Conservation (phyloP, 2,888 invertebrate species). For the Dichetophora obliterata region DNA sequence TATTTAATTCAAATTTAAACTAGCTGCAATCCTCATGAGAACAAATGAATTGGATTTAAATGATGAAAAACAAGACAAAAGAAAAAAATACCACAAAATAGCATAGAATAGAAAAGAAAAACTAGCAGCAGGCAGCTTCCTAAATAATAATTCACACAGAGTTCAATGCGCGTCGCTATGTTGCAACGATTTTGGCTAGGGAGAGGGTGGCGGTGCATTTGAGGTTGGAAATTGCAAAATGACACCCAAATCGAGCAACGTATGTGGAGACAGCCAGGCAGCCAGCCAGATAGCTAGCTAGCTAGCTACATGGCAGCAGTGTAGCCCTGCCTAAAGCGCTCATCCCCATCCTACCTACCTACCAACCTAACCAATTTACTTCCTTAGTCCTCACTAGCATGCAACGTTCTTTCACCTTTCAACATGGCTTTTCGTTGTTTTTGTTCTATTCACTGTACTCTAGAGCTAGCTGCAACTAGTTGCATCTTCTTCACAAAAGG, state of each 20-base stretch:
- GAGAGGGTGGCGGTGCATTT: neutral
- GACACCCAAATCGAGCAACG: neutral
- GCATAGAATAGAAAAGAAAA: neutral
- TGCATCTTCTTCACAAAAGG: constrained; percentile 21
- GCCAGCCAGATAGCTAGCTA: neutral
- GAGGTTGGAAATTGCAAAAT: neutral
- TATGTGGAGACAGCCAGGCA: neutral
- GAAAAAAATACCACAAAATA: neutral
- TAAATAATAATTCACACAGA: constrained; percentile 38
- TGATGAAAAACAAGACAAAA: constrained; percentile 16
- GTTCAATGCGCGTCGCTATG: constrained; percentile 6
- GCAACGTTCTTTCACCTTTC: neutral
- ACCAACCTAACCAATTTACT: no score
- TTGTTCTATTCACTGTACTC: neutral
- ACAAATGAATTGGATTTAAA: constrained; percentile 35
- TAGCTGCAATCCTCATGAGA: constrained; percentile 27
- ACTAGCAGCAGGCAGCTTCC: neutral
- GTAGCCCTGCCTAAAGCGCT: neutral
- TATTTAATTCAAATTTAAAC: constrained; percentile 26
- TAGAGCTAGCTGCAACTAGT: neutral
- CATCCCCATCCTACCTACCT: no score
- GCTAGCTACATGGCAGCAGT: neutral
- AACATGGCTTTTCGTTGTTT: neutral
- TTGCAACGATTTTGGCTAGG: neutral
- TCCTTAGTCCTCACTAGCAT: neutral